phyloP scores from a whole-genome alignment of 2,113 vertebrate genomes.

The Eclectus roratus region DNA sequence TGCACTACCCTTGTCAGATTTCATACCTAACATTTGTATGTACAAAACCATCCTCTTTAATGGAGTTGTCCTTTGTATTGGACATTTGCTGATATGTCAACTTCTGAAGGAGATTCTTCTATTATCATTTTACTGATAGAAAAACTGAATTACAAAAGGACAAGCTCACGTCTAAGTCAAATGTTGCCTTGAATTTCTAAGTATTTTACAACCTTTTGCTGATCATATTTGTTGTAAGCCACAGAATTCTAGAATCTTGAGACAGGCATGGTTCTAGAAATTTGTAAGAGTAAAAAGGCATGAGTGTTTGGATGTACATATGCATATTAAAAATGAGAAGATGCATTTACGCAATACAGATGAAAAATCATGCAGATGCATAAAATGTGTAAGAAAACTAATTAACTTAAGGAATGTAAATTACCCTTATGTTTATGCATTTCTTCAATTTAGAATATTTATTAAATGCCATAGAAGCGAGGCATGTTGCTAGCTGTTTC shows the following conservation, averaged over 20 bases:
- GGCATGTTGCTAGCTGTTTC: constrained; percentile 36
- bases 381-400: constrained; percentile 62
- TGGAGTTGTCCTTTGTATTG: constrained; percentile 36
- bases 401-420: constrained; percentile 70
- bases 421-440: constrained; percentile 70
- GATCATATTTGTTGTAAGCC: neutral
- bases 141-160: constrained; percentile 33
- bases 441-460: constrained; percentile 64
- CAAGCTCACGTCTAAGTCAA: constrained; percentile 16
- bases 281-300: neutral
- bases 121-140: constrained; percentile 7
- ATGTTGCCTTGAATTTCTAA: neutral
- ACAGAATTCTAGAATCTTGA: neutral
- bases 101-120: constrained; percentile 18
- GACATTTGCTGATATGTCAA: constrained; percentile 16
- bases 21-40: neutral
- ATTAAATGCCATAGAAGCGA: constrained; percentile 52
- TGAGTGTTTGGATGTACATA: neutral
- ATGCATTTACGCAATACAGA: constrained; percentile 47
- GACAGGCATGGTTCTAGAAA: neutral
- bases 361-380: constrained; percentile 63
- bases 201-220: neutral
- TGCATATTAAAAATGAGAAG: constrained; percentile 16
- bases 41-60: constrained; percentile 25
- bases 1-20: constrained; percentile 10